phyloP scores from a whole-genome alignment of 2,797 vertebrate genomes.

The Hipposideros larvatus region DNA sequence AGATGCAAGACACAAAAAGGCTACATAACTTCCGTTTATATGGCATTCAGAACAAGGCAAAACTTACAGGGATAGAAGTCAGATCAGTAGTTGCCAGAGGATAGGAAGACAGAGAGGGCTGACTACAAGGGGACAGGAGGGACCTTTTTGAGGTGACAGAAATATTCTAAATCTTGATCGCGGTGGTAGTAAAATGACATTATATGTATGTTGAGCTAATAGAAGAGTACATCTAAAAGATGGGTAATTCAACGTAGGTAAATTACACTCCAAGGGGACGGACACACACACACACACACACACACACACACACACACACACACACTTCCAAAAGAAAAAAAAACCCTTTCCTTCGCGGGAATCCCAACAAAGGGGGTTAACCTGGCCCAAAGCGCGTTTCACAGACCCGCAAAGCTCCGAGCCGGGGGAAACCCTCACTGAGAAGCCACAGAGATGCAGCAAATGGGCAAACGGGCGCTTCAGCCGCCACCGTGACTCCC shows the following conservation, averaged over 20 bases:
- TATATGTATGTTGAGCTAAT: background rate
- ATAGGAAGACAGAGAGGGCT: background rate
- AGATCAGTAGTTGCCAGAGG: background rate
- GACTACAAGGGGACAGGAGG: background rate
- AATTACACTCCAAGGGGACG: background rate
- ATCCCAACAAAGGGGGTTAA: background rate
- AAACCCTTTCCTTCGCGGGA: no score
- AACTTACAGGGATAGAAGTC: background rate
- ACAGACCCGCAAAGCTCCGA: background rate
- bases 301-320: background rate
- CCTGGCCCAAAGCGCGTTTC: background rate
- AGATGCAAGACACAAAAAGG: background rate
- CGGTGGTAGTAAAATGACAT: background rate
- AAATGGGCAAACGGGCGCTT: background rate
- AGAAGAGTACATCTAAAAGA: background rate
- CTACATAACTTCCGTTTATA: background rate
- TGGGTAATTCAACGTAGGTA: background rate
- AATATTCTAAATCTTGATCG: background rate
- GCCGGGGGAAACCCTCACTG: rapidly evolving
- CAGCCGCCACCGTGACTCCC: background rate
- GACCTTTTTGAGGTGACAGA: background rate
- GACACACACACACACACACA: background rate
- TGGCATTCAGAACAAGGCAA: background rate
- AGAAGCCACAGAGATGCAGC: background rate
- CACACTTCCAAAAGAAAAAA: background rate